A percentile compares a stretch with the other conserved stretches of the same genome.
These are phyloP conservation scores for Platypus cylindrus DNA, from an alignment of 2,888 invertebrate species.

Conservation along the genomic window DNA sequence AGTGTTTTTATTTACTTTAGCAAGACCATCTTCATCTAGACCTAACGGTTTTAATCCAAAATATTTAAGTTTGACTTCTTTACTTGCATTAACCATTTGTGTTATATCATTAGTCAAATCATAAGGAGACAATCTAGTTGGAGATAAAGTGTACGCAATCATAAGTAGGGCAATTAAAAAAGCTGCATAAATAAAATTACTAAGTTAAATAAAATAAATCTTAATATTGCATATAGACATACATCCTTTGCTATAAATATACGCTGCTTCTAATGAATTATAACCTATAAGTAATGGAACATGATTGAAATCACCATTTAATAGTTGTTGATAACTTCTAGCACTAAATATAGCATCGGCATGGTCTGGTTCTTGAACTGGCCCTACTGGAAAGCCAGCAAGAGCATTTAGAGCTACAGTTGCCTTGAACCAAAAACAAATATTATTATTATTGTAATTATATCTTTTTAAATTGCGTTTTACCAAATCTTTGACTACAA, in stretches of 20 bases:
- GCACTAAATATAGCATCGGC: slow-evolving; percentile 18
- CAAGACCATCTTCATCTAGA: background rate
- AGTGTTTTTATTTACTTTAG: slow-evolving; percentile 1
- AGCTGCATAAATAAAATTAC: too few relatives aligned
- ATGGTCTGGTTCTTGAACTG: slow-evolving; percentile 19
- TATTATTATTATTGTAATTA: background rate
- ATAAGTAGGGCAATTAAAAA: background rate
- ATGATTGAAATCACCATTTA: slow-evolving; percentile 16
- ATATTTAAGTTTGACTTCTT: slow-evolving; percentile 13
- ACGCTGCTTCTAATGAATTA: slow-evolving; percentile 34
- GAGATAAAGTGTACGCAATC: background rate
- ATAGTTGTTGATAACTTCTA: slow-evolving; percentile 14
- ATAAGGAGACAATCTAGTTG: slow-evolving; percentile 11
- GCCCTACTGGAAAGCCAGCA: slow-evolving; percentile 17
- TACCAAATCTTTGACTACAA: slow-evolving; percentile 5
- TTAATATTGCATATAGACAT: background rate
- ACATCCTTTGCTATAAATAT: slow-evolving; percentile 3
- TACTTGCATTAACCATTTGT: background rate
- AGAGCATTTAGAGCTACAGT: slow-evolving; percentile 1
- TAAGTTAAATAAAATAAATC: background rate
- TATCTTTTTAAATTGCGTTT: slow-evolving; percentile 1
- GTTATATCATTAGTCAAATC: slow-evolving; percentile 11
- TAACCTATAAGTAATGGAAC: slow-evolving; percentile 42
- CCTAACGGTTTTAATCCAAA: slow-evolving; percentile 6
- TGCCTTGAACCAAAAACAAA: background rate